Percentiles rank a stretch among this genome's conserved stretches.
These are phyloP conservation scores for Pan paniscus DNA, from an alignment of 2,113 vertebrate species.

Conservation along the genomic window DNA sequence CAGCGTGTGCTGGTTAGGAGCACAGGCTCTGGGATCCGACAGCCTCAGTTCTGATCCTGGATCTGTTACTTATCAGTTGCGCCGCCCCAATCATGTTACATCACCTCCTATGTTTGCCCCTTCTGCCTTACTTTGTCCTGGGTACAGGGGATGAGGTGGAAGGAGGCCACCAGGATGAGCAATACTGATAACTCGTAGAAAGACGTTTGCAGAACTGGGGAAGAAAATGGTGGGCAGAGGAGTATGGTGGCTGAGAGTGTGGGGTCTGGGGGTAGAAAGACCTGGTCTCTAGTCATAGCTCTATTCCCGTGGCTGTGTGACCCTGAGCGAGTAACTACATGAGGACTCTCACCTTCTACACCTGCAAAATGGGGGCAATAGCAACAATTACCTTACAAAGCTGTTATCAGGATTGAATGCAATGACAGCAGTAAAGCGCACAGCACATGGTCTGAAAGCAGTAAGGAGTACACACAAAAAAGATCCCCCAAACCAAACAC, in stretches of 20 bases:
- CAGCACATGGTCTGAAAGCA: accelerated
- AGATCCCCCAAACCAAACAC: accelerated
- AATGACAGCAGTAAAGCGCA: no score
- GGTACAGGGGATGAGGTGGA: neutral
- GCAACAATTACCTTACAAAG: neutral
- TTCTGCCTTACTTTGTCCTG: neutral
- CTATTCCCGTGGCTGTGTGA: neutral
- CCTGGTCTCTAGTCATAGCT: no score
- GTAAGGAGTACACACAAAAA: neutral
- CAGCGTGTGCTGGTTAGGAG: no score
- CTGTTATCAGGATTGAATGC: neutral
- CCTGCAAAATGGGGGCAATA: neutral
- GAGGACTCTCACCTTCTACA: neutral
- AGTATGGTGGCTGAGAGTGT: accelerated
- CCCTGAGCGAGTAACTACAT: no score
- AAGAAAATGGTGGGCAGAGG: neutral
- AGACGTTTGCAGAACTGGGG: neutral
- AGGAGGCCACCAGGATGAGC: neutral
- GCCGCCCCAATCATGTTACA: accelerated
- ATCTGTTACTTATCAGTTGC: neutral
- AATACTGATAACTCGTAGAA: neutral
- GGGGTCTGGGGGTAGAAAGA: neutral
- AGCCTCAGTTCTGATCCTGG: neutral
- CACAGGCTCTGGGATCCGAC: neutral
- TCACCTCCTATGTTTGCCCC: neutral